These are phyloP conservation scores for Chiloscyllium plagiosum DNA, from an alignment of 2,113 vertebrate species.

Conservation along the genomic window DNA sequence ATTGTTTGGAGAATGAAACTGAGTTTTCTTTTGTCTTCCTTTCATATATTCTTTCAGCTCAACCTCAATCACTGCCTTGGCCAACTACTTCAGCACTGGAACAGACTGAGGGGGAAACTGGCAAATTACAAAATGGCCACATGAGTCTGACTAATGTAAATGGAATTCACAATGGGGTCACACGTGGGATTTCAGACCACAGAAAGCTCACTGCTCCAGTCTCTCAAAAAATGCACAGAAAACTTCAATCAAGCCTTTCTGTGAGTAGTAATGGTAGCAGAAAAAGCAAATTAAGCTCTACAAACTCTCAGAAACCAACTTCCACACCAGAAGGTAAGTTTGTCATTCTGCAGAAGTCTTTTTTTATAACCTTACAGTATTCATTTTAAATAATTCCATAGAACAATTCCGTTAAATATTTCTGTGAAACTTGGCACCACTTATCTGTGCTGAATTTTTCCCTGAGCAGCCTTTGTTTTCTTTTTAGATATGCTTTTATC, in stretches of 20 bases:
- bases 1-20: slow-evolving; percentile 39
- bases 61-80: slow-evolving; percentile 74
- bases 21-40: slow-evolving; percentile 40
- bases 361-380: neutral
- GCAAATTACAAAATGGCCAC: slow-evolving; percentile 62
- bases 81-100: slow-evolving; percentile 57
- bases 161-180: slow-evolving; percentile 61
- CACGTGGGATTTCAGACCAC: slow-evolving; percentile 52
- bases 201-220: slow-evolving; percentile 70
- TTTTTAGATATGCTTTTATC: neutral
- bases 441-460: neutral
- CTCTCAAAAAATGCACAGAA: slow-evolving; percentile 85
- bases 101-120: slow-evolving; percentile 57
- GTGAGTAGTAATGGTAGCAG: slow-evolving; percentile 81
- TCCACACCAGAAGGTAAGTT: slow-evolving; percentile 85
- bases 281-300: slow-evolving; percentile 80
- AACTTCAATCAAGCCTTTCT: slow-evolving; percentile 86
- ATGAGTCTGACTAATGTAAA: slow-evolving; percentile 60
- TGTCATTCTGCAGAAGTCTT: slow-evolving; percentile 26
- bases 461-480: neutral
- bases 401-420: neutral
- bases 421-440: neutral
- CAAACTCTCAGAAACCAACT: slow-evolving; percentile 74
- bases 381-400: neutral
- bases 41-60: slow-evolving; percentile 55